Evolutionary conservation across 2,888 invertebrate genomes (phyloP).

Genomic region (Drosophila paranaensis): DNA sequence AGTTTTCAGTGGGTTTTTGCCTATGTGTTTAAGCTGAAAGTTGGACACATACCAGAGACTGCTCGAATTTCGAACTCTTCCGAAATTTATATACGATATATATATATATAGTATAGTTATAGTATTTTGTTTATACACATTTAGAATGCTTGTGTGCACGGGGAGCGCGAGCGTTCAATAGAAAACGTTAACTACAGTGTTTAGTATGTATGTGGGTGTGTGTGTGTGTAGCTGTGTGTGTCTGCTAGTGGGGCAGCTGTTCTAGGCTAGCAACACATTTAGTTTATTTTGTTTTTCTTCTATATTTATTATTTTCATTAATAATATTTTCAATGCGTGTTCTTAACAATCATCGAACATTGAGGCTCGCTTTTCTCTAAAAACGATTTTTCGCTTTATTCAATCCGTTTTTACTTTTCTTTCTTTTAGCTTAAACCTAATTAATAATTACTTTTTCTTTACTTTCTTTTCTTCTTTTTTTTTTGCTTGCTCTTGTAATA

Average conservation of each 20-base stretch:
- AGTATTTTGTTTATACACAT: slow-evolving; percentile 52
- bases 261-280: slow-evolving; percentile 55
- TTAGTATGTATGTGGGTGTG: slow-evolving; percentile 11
- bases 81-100: slow-evolving; percentile 27
- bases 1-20: slow-evolving; percentile 44
- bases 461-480: slow-evolving; percentile 30
- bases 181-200: slow-evolving; percentile 42
- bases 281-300: slow-evolving; percentile 15
- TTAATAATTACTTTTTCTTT: slow-evolving; percentile 61
- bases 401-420: slow-evolving; percentile 58
- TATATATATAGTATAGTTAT: slow-evolving; percentile 19
- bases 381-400: slow-evolving; percentile 67
- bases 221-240: slow-evolving; percentile 23
- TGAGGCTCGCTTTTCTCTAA: slow-evolving; percentile 42
- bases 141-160: slow-evolving; percentile 41
- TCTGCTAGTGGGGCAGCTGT: slow-evolving; percentile 43
- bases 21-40: slow-evolving; percentile 34
- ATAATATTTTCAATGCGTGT: slow-evolving; percentile 49
- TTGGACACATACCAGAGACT: slow-evolving; percentile 48
- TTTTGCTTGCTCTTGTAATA: slow-evolving; percentile 63
- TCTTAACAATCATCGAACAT: slow-evolving; percentile 64
- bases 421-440: slow-evolving; percentile 52
- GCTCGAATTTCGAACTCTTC: slow-evolving; percentile 27
- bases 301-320: slow-evolving; percentile 20
- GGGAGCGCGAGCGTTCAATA: slow-evolving; percentile 34